Evolutionary conservation across 2,888 invertebrate genomes (phyloP).

Genomic region (Conistra vaccinii): DNA sequence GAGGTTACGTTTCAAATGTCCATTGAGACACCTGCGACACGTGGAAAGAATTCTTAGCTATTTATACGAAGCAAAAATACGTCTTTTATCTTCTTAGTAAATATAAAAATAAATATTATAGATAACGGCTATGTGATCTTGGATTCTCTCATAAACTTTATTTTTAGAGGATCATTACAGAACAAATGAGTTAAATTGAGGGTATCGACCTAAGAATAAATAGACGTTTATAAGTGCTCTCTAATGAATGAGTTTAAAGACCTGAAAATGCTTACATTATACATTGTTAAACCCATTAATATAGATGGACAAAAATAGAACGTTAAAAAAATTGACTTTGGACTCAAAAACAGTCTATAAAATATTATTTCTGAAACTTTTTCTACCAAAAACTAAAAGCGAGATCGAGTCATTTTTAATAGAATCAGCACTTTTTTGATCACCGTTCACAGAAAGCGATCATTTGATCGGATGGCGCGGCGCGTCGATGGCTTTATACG

Average conservation of each 20-base stretch:
- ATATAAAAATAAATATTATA: not conserved
- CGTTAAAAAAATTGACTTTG: not conserved
- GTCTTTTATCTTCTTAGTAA: not conserved
- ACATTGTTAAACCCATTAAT: not conserved
- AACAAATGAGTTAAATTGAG: constrained; percentile 13
- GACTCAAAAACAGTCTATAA: not conserved
- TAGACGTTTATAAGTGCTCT: constrained; percentile 19
- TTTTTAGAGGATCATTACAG: constrained; percentile 6
- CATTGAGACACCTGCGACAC: not conserved
- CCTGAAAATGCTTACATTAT: constrained; percentile 12
- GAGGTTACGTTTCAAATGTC: not conserved
- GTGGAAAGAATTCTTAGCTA: constrained; percentile 14
- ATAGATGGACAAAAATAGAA: not conserved
- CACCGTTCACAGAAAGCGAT: constrained; percentile 30
- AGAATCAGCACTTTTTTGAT: constrained; percentile 41
- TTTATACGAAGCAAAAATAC: not conserved
- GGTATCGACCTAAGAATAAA: constrained; percentile 19
- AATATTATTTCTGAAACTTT: constrained; percentile 2
- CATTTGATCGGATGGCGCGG: constrained; percentile 21
- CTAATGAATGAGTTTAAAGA: constrained; percentile 14
- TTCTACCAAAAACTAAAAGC: not conserved
- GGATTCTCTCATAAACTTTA: not conserved
- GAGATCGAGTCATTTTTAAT: constrained; percentile 8
- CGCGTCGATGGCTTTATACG: constrained; percentile 32
- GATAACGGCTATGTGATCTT: not conserved